Evolutionary conservation across 1,140 invertebrate genomes (phyloP).

Genomic region (Tenebrio molitor): DNA sequence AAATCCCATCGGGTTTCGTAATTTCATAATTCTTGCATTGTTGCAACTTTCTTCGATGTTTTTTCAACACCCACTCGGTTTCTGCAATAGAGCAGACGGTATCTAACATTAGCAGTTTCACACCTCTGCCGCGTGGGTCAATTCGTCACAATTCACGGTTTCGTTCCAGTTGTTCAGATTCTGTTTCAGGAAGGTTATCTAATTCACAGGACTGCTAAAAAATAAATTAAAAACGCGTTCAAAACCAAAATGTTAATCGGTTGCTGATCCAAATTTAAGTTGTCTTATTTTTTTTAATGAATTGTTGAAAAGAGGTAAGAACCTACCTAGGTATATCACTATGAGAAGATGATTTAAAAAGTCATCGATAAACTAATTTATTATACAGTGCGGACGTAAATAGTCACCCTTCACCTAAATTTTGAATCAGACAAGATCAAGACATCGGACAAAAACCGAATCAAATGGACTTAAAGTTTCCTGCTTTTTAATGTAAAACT

Average conservation of each 20-base stretch:
- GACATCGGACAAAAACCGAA: too few relatives aligned
- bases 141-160: constrained; percentile 34
- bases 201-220: background rate
- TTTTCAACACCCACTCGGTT: constrained; percentile 28
- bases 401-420: too few relatives aligned
- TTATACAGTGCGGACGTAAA: too few relatives aligned
- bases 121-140: constrained; percentile 39
- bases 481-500: too few relatives aligned
- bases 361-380: too few relatives aligned
- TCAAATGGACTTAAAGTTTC: too few relatives aligned
- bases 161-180: background rate
- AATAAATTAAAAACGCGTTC: background rate
- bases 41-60: constrained; percentile 46
- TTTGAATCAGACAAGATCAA: too few relatives aligned
- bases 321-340: too few relatives aligned
- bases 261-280: too few relatives aligned
- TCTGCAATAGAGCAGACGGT: constrained; percentile 43
- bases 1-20: constrained; percentile 46
- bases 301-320: too few relatives aligned
- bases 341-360: too few relatives aligned
- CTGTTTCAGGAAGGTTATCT: constrained; percentile 10
- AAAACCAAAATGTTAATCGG: background rate
- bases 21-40: constrained; percentile 48
- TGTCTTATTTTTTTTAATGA: too few relatives aligned
- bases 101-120: constrained; percentile 41